Percentiles rank a stretch among this genome's conserved stretches.
These are phyloP conservation scores for Teleogryllus oceanicus DNA, from an alignment of 2,888 invertebrate species.

Conservation along the genomic window DNA sequence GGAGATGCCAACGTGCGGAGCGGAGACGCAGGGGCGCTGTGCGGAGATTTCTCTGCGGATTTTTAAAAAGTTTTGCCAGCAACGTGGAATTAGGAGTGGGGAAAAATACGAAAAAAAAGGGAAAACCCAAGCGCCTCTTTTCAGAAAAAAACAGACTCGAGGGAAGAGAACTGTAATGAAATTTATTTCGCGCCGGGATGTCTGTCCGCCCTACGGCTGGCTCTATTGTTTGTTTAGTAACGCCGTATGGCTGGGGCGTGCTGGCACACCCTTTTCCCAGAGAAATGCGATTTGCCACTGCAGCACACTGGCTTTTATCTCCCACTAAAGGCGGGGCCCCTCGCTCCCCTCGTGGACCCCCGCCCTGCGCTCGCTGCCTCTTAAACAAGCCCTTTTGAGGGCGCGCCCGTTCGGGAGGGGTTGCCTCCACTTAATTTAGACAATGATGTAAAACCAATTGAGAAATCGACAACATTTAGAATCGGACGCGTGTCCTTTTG, in stretches of 20 bases:
- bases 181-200: slow-evolving; percentile 1
- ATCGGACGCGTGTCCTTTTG: neutral
- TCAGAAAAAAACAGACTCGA: neutral
- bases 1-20: neutral
- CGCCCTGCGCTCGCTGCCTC: neutral
- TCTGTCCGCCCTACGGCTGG: slow-evolving; percentile 18
- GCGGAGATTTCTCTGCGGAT: neutral
- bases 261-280: neutral
- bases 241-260: neutral
- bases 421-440: neutral
- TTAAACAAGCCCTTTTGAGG: neutral
- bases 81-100: neutral
- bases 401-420: neutral
- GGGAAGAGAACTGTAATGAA: slow-evolving; percentile 5
- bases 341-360: neutral
- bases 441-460: slow-evolving; percentile 18
- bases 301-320: slow-evolving; percentile 9
- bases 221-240: slow-evolving; percentile 18
- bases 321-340: neutral
- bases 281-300: slow-evolving; percentile 18
- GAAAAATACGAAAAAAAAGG: neutral
- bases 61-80: neutral
- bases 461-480: slow-evolving; percentile 4
- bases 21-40: too few species aligned
- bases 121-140: neutral